These are phyloP conservation scores for Conomelus anceps DNA, from an alignment of 2,888 invertebrate species.

Conservation along the genomic window DNA sequence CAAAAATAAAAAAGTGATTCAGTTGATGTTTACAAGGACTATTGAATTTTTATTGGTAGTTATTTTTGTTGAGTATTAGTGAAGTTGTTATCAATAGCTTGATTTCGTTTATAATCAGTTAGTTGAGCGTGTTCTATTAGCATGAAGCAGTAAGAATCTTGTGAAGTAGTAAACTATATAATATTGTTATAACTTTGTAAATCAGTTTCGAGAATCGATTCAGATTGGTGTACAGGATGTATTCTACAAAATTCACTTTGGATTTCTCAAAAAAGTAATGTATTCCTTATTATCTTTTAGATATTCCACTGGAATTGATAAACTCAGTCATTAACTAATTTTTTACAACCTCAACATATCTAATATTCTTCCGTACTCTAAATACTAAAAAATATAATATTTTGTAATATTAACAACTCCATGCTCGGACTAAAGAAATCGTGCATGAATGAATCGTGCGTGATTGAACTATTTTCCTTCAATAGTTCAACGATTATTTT, in stretches of 20 bases:
- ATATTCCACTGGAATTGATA: neutral
- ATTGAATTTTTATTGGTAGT: neutral
- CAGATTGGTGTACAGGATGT: neutral
- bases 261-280: neutral
- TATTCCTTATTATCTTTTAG: too few relatives aligned
- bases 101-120: neutral
- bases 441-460: too few relatives aligned
- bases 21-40: neutral
- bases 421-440: too few relatives aligned
- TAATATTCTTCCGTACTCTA: too few relatives aligned
- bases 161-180: neutral
- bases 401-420: too few relatives aligned
- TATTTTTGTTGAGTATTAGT: neutral
- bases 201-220: neutral
- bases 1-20: neutral
- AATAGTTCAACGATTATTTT: too few relatives aligned
- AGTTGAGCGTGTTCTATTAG: neutral
- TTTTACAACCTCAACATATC: too few relatives aligned
- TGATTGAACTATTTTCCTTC: too few relatives aligned
- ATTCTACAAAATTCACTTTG: neutral
- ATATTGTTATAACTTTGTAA: neutral
- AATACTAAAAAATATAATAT: too few relatives aligned
- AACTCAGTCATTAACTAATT: neutral
- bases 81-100: neutral
- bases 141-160: neutral